A percentile compares a stretch with the other conserved stretches of the same genome.
phyloP scores from a whole-genome alignment of 92 coral and sea anemone species.

The Palythoa grandis region DNA sequence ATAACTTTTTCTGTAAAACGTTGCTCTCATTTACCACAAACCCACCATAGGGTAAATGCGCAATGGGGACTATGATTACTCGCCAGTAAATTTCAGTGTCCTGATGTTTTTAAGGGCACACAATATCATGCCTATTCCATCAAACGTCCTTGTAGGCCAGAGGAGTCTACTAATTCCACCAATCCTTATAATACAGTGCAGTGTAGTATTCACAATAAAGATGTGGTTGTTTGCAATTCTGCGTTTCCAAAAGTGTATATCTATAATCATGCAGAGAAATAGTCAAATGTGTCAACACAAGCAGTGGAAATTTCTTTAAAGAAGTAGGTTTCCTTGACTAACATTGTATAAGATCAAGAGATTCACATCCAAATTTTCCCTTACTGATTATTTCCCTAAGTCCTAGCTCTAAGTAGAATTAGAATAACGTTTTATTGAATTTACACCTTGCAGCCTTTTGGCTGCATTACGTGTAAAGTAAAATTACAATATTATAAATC shows the following conservation, averaged over 20 bases:
- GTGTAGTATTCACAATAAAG: not conserved
- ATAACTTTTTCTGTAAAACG: too few relatives aligned
- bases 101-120: not conserved
- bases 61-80: not conserved
- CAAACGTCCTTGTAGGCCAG: constrained; percentile 4
- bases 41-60: not conserved
- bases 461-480: too few relatives aligned
- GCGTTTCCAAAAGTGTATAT: not conserved
- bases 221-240: constrained; percentile 2
- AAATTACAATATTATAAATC: too few relatives aligned
- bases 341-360: not conserved
- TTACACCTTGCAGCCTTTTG: too few relatives aligned
- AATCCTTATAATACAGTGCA: not conserved
- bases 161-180: not conserved
- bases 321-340: not conserved
- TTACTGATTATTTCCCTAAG: too few relatives aligned
- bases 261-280: not conserved
- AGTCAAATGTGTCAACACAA: not conserved
- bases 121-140: not conserved
- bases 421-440: too few relatives aligned
- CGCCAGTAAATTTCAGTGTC: not conserved
- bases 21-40: too few relatives aligned
- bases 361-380: too few relatives aligned
- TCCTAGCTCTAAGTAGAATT: too few relatives aligned
- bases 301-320: not conserved